Evolutionary conservation across 2,888 invertebrate species (phyloP), one percentile per base, ranked within the genome.

Genomic region (Emmelina monodactyla): DNA sequence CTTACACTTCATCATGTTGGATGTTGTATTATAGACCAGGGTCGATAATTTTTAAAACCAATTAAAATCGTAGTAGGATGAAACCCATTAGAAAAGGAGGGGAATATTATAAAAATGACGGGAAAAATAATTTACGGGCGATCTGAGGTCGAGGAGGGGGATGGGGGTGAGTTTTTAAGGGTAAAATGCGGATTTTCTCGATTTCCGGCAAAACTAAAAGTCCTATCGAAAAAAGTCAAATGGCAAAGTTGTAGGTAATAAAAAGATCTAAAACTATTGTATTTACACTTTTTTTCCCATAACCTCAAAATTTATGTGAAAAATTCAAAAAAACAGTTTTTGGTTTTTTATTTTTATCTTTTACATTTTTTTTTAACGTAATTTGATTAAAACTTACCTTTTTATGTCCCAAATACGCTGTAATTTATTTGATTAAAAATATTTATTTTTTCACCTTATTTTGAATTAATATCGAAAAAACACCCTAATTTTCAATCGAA

Each of bases 221-320:
- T n/a, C n/a, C n/a, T n/a, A n/a, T n/a, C n/a, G n/a, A 5, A 19
- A 19, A 34, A 29, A 33, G 22, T 29, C 28, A 22, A 28, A 37
- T 33, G 28, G 30, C 33, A 37, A 37, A 37, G 33, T 37, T 33
- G 33, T 37, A 37, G 22, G 25, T 31, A 33, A 30, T 32, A 37
- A 33, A 33, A 30, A 37, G 22, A 37, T 37, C 22, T 33, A 37
- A 16, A 33, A 31, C 34, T 32, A 31, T 34, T 34, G 28, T 34
- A 34, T 34, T 32, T 12, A 37, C 32, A 28, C 16, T 14, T 38
- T 38, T n/a, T 37, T 38, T 38, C 32, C 31, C 22, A 32, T 32
- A 34, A 34, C 38, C 29, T 34, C 33, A 30, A 33, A 37, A 33
- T 37, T 33, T 33, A 33, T 33, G 37, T 30, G 31, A 30, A 33